Base-by-base conservation (phyloP, 2,888 invertebrate species). In the Anaspis maculata region DNA sequence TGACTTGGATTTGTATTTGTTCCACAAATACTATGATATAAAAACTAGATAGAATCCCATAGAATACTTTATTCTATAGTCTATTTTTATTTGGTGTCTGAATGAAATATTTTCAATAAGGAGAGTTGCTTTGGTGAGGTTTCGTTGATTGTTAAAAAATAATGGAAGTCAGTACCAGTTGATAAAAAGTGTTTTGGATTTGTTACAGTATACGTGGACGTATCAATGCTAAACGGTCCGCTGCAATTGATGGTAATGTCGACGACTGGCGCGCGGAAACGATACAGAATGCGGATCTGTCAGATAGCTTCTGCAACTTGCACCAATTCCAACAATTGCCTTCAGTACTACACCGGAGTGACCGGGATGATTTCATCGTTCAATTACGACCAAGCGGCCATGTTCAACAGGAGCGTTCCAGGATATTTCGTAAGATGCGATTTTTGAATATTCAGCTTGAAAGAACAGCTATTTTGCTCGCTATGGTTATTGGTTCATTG, bases 121-220 rank as follows among this genome's bases (percentile, higher is more conserved):
- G n/a, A n/a, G n/a, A n/a, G n/a, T n/a, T n/a, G n/a, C n/a, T n/a
- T n/a, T n/a, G n/a, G n/a, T n/a, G n/a, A n/a, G n/a, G n/a, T n/a
- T n/a, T n/a, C n/a, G n/a, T n/a, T n/a, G n/a, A n/a, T n/a, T n/a
- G n/a, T n/a, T n/a, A n/a, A n/a, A n/a, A n/a, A n/a, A n/a, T n/a
- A n/a, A n/a, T n/a, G n/a, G n/a, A n/a, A n/a, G n/a, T n/a, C n/a
- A n/a, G n/a, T n/a, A n/a, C n/a, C n/a, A n/a, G n/a, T n/a, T n/a
- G n/a, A n/a, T n/a, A n/a, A n/a, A n/a, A n/a, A n/a, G n/a, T n/a
- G n/a, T n/a, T n/a, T n/a, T n/a, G n/a, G n/a, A 5, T 19, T 19
- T 5, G 11, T 50, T 51, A 9, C 57, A 85, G 85, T 83, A 35
- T 84, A 83, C 52, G 66, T 85, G 9, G 81, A 84, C 59, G 79